Evolutionary conservation across 2,797 vertebrate genomes (phyloP).

Genomic region (Champsocephalus gunnari): DNA sequence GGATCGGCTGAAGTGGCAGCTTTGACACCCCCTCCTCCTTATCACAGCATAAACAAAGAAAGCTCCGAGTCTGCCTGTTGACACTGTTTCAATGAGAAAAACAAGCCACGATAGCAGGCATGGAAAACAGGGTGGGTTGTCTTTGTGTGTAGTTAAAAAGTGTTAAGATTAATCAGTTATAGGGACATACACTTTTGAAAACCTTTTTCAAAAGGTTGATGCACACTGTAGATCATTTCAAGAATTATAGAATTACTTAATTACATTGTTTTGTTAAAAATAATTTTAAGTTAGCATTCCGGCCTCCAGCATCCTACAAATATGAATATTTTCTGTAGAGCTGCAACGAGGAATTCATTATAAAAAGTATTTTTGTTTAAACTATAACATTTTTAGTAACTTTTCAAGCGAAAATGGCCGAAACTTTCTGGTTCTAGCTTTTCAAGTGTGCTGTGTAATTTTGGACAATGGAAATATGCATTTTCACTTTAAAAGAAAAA

Average conservation of each 20-base stretch:
- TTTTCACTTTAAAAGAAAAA: no score
- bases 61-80: background rate
- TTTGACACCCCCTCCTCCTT: background rate
- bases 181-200: no score
- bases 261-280: background rate
- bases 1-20: slow-evolving; percentile 62
- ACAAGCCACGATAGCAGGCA: background rate
- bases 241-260: no score
- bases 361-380: background rate
- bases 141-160: no score
- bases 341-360: background rate
- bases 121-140: no score
- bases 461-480: no score
- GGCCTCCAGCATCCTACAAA: background rate
- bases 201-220: no score
- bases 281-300: background rate
- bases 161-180: no score
- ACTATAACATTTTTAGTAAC: background rate
- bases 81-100: background rate
- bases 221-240: no score
- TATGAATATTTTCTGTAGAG: background rate
- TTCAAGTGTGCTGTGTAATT: background rate
- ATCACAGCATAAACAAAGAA: slow-evolving; percentile 37
- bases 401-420: no score
- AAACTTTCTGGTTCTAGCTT: background rate